Conservation (phyloP, 1,140 invertebrate species). For the Drosophila elegans region DNA sequence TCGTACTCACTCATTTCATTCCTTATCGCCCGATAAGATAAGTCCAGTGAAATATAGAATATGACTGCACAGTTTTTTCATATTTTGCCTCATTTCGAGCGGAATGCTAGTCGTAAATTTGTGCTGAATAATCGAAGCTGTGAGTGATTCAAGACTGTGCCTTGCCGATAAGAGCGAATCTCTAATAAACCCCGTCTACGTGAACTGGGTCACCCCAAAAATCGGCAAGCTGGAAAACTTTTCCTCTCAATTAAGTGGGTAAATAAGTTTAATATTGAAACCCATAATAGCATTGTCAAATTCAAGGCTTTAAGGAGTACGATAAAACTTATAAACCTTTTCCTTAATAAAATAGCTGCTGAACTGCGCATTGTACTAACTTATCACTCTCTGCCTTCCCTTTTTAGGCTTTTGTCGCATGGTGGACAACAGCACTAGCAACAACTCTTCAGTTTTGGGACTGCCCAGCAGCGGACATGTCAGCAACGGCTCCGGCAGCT, state of each 20-base stretch:
- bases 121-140: conserved; percentile 50
- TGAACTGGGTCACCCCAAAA: conserved; percentile 16
- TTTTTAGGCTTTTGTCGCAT: conserved; percentile 92
- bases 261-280: background rate
- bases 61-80: conserved; percentile 52
- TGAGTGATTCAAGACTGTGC: conserved; percentile 35
- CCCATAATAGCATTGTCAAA: background rate
- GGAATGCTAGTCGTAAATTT: conserved; percentile 23
- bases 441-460: conserved; percentile 83
- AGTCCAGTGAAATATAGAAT: conserved; percentile 46
- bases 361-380: background rate
- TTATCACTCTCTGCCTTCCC: background rate
- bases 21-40: conserved; percentile 54
- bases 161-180: conserved; percentile 24
- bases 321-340: background rate
- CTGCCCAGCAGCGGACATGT: conserved; percentile 74
- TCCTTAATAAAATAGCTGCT: too few relatives aligned
- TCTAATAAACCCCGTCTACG: conserved; percentile 24
- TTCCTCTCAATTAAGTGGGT: background rate
- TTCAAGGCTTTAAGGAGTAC: background rate
- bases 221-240: background rate
- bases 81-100: conserved; percentile 5
- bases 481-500: conserved; percentile 55
- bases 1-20: background rate
- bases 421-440: conserved; percentile 88